phyloP scores from a whole-genome alignment of 2,797 vertebrate genomes.

The Chlorospingus semifuscus region DNA sequence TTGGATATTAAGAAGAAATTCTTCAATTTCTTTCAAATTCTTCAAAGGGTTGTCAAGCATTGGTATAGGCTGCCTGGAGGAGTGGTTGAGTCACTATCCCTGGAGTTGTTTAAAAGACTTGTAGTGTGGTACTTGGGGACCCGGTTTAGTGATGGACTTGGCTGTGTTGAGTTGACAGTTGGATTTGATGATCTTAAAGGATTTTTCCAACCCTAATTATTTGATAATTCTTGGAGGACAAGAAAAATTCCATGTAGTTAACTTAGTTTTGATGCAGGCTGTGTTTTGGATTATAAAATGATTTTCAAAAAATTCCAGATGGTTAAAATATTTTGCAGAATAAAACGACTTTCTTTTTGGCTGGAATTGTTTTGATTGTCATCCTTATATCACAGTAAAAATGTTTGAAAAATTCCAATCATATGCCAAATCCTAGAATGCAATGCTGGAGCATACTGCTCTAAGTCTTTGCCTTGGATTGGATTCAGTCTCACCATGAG shows the following conservation, averaged over 20 bases:
- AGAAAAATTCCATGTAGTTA: background rate
- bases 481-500: background rate
- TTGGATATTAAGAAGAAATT: background rate
- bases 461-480: background rate
- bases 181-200: background rate
- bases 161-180: background rate
- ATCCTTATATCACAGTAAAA: background rate
- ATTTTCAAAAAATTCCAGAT: background rate
- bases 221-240: background rate
- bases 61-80: background rate
- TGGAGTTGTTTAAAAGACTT: background rate
- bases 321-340: background rate
- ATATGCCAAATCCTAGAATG: background rate
- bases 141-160: background rate
- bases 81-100: background rate
- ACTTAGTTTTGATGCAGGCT: background rate
- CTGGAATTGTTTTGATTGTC: background rate
- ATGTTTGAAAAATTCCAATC: background rate
- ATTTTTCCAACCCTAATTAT: background rate
- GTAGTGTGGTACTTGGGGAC: background rate
- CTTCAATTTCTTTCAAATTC: background rate
- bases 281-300: background rate
- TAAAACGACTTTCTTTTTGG: background rate
- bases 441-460: background rate
- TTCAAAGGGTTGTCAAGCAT: background rate